phyloP scores from a whole-genome alignment of 2,888 invertebrate genomes.

The Tolmerus cingulatus region DNA sequence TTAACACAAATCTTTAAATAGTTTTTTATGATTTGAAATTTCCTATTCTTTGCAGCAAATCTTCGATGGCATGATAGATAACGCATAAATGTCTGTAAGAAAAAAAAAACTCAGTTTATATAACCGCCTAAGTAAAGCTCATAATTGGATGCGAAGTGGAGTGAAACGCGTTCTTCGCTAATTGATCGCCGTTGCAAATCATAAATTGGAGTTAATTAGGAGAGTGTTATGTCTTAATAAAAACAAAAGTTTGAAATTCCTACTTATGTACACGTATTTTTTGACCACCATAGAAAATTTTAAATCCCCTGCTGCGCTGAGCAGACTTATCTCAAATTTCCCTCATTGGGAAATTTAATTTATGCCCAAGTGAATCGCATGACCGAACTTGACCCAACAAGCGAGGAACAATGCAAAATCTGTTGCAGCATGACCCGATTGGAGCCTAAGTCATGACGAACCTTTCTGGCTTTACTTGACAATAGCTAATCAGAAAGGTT shows the following conservation, averaged over 20 bases:
- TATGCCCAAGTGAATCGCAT: not conserved
- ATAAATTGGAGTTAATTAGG: not conserved
- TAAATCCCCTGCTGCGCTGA: not conserved
- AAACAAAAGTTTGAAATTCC: not conserved
- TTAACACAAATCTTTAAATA: not conserved
- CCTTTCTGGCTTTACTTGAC: not conserved
- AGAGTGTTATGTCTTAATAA: not conserved
- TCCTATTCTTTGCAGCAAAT: not conserved
- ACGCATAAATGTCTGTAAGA: not conserved
- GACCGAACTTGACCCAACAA: not conserved
- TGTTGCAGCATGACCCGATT: not conserved
- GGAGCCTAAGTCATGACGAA: not conserved
- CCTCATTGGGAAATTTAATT: not conserved
- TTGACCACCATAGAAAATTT: not conserved
- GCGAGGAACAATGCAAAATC: not conserved
- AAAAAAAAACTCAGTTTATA: not conserved
- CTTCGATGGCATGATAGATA: not conserved
- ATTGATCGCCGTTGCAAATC: not conserved
- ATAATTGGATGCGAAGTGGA: not conserved
- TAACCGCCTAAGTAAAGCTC: not conserved
- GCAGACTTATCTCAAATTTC: not conserved
- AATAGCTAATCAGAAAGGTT: slow-evolving; percentile 20
- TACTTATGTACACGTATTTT: not conserved
- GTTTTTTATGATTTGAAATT: not conserved
- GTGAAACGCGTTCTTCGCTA: not conserved